These are phyloP conservation scores for Turdus rufiventris DNA, from an alignment of 2,113 vertebrate genomes.

Conservation along the genomic window DNA sequence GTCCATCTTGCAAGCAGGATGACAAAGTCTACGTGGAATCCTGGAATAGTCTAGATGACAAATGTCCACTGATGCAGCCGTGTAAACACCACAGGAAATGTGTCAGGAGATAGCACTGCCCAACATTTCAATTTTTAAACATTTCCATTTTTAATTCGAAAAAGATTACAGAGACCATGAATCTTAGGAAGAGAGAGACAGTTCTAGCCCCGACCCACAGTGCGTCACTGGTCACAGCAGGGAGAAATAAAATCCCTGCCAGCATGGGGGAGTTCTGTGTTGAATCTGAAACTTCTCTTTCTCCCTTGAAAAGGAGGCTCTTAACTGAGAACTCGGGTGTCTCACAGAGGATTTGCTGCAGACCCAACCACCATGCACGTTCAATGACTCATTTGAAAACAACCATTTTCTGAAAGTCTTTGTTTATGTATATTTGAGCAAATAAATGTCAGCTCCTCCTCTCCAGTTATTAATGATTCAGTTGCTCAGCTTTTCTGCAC, in stretches of 20 bases:
- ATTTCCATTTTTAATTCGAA: not conserved
- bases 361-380: not conserved
- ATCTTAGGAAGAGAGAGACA: not conserved
- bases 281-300: not conserved
- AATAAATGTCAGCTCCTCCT: slow-evolving; percentile 64
- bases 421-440: slow-evolving; percentile 66
- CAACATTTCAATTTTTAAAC: slow-evolving; percentile 13
- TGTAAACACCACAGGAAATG: slow-evolving; percentile 14
- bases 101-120: slow-evolving; percentile 10
- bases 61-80: not conserved
- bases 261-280: not conserved
- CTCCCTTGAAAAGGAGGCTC: not conserved
- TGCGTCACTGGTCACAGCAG: not conserved
- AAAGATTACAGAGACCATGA: not conserved
- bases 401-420: slow-evolving; percentile 48
- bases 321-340: not conserved
- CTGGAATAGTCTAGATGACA: slow-evolving; percentile 20
- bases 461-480: slow-evolving; percentile 45
- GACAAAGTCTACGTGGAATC: not conserved
- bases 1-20: not conserved
- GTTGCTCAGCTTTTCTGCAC: slow-evolving; percentile 15
- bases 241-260: not conserved
- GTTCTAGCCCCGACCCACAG: not conserved
- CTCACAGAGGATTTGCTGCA: slow-evolving; percentile 17
- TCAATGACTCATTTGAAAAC: slow-evolving; percentile 60